These are phyloP conservation scores for Vanessa atalanta DNA, from an alignment of 1,140 invertebrate species.

Conservation along the genomic window DNA sequence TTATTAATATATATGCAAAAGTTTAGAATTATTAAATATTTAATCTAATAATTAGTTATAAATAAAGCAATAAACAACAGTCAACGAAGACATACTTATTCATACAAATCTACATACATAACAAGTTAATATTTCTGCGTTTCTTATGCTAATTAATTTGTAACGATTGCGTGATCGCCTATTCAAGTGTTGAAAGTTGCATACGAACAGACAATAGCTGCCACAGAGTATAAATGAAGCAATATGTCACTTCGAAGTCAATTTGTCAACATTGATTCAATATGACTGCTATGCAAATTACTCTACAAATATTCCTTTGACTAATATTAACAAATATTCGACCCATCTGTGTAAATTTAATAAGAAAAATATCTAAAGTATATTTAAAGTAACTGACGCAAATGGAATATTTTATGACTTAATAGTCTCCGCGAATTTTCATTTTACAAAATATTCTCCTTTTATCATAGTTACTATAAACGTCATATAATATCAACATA, in stretches of 20 bases:
- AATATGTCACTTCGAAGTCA: slow-evolving; percentile 8
- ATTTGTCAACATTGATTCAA: slow-evolving; percentile 12
- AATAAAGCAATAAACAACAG: slow-evolving; percentile 8
- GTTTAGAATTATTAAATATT: not conserved
- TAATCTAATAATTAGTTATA: not conserved
- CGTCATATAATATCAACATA: too few relatives aligned
- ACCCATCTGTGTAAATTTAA: not conserved
- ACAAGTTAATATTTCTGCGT: slow-evolving; percentile 43
- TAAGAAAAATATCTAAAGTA: not conserved
- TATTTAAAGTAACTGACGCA: slow-evolving; percentile 22
- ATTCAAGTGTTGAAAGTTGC: slow-evolving; percentile 36
- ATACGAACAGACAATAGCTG: slow-evolving; percentile 22
- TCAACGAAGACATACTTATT: not conserved
- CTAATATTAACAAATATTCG: not conserved
- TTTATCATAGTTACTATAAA: not conserved
- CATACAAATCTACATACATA: slow-evolving; percentile 18
- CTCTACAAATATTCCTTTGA: not conserved
- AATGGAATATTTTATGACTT: slow-evolving; percentile 18
- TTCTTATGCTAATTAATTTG: slow-evolving; percentile 51
- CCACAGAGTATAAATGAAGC: slow-evolving; percentile 14
- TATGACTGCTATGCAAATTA: not conserved
- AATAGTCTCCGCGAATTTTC: not conserved
- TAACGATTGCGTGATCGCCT: slow-evolving; percentile 36
- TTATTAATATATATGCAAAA: too few relatives aligned
- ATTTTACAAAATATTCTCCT: not conserved